A percentile compares a stretch with the other conserved stretches of the same genome.
These are phyloP conservation scores for Karalla daura DNA, from an alignment of 2,797 vertebrate genomes.

Conservation along the genomic window DNA sequence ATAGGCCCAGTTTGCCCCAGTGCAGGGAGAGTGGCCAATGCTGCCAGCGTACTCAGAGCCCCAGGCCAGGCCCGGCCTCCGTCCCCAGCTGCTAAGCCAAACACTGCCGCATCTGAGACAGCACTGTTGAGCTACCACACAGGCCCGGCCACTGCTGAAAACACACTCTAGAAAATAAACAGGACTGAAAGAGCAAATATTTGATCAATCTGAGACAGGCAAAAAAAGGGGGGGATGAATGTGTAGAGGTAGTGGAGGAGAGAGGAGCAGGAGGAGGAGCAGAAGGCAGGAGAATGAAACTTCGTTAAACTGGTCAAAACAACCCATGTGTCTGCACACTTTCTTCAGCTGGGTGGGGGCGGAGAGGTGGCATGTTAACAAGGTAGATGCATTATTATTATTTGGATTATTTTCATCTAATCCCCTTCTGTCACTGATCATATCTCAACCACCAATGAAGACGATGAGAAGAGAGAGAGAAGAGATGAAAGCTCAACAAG, in stretches of 20 bases:
- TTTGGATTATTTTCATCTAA: too few species aligned
- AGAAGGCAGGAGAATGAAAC: slow-evolving; percentile 51
- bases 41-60: slow-evolving; percentile 50
- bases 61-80: slow-evolving; percentile 48
- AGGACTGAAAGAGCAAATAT: slow-evolving; percentile 79
- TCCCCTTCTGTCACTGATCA: too few species aligned
- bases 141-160: slow-evolving; percentile 63
- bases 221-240: slow-evolving; percentile 58
- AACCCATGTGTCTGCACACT: too few species aligned
- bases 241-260: slow-evolving; percentile 26
- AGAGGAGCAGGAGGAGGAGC: not conserved
- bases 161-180: slow-evolving; percentile 80
- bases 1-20: slow-evolving; percentile 59
- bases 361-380: too few species aligned
- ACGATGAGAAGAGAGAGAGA: too few species aligned
- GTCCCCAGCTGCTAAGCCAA: slow-evolving; percentile 75
- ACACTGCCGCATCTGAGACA: slow-evolving; percentile 75
- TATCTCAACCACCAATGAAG: too few species aligned
- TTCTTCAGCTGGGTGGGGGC: too few species aligned
- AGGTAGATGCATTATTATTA: too few species aligned
- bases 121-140: slow-evolving; percentile 68
- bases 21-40: slow-evolving; percentile 60
- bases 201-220: slow-evolving; percentile 71
- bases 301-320: too few species aligned
- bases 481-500: not conserved